Base-by-base conservation (phyloP, 1,140 invertebrate species). In the Pseudomyrmex pallidus region DNA sequence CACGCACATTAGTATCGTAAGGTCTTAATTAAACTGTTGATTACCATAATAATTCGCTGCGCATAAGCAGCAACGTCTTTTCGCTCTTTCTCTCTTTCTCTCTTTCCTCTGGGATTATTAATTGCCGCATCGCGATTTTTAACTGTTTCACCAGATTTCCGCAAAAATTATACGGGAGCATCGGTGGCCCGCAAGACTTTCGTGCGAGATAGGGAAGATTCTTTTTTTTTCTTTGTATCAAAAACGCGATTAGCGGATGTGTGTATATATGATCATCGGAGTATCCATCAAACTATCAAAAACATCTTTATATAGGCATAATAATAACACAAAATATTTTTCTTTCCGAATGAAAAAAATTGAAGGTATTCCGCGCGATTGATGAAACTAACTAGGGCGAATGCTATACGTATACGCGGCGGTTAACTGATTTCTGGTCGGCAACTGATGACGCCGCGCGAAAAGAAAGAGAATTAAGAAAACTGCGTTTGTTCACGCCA, bases 11-110 rank as follows among this genome's bases (percentile, higher is more conserved):
- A n/a, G 54, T 59, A 70, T 59, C 64, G 77, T 74, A 62, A 83
- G 68, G 62, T 80, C 87, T 88, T 88, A 85, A 89, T 89, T 83
- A 88, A 88, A 1, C 20, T 54, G 25, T 13, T 17, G 87, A 89
- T 88, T 89, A 89, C 74, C 76, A 85, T 88, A 88, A 85, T 74
- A 80, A 83, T 57, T 8, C 76, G 57, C 48, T 52, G 17, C 4
- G 4, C 82, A 10, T 68, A 59, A 66, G 52, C 52, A 1, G 13
- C 15, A 2, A 13, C 67, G 7, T 17, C 15, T 22, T 20, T 48
- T n/a, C 22, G n/a, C 15, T 22, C 10, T 22, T 4, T n/a, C 15
- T 22, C 10, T 22, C 12, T n/a, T 20, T 56, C 13, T 25, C 25
- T 35, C 48, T 64, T 8, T 56, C 15, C 25, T 35, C 35, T 35